Conservation (phyloP, 2,888 invertebrate species). For the Epinotia demarniana region DNA sequence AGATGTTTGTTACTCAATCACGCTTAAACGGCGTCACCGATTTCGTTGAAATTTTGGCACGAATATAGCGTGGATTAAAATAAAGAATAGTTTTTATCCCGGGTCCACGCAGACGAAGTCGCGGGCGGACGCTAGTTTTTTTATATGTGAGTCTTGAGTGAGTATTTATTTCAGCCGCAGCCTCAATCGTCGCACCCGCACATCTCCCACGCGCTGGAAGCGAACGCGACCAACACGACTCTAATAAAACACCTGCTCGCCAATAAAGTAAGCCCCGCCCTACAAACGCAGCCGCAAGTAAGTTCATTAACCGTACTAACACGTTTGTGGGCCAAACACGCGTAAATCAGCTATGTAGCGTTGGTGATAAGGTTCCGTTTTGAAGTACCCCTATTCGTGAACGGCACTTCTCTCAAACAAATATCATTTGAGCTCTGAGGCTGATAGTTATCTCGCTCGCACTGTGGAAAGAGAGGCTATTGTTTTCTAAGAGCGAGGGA, state of each 20-base stretch:
- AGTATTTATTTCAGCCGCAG: constrained; percentile 49
- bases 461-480: neutral
- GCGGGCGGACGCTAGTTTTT: too few relatives aligned
- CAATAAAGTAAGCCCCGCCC: constrained; percentile 92
- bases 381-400: neutral
- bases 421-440: neutral
- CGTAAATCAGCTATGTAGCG: neutral
- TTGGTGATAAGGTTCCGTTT: neutral
- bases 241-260: constrained; percentile 97
- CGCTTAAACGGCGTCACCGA: too few relatives aligned
- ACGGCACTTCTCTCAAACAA: neutral
- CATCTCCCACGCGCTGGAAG: constrained; percentile 68
- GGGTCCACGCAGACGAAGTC: too few relatives aligned
- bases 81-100: too few relatives aligned
- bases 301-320: constrained; percentile 82
- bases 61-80: too few relatives aligned
- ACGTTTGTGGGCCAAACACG: constrained; percentile 26
- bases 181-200: constrained; percentile 59
- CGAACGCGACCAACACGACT: constrained; percentile 87
- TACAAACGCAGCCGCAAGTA: constrained; percentile 79
- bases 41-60: too few relatives aligned
- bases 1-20: too few relatives aligned
- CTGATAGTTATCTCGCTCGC: neutral
- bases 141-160: too few relatives aligned
- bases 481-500: neutral